Percentiles rank a stretch among this genome's conserved stretches.
These are phyloP conservation scores for Rhodophaea formosa DNA, from an alignment of 2,888 invertebrate genomes.

Conservation along the genomic window DNA sequence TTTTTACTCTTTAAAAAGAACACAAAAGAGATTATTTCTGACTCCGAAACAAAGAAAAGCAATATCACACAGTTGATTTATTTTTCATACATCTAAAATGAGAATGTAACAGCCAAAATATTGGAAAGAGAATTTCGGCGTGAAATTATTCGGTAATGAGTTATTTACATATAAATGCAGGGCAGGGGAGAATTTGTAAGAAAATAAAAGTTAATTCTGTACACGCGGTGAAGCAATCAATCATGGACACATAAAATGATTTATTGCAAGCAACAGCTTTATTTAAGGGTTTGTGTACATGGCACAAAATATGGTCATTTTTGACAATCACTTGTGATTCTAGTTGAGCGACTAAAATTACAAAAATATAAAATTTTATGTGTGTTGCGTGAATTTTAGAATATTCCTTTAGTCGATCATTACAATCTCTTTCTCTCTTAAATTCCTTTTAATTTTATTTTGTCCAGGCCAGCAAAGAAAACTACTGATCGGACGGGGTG, in stretches of 20 bases:
- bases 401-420: no score
- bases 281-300: constrained; percentile 1
- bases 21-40: neutral
- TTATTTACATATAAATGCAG: constrained; percentile 12
- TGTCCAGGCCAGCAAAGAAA: no score
- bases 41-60: neutral
- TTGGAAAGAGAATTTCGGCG: neutral
- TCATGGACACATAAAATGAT: constrained; percentile 64
- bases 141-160: neutral
- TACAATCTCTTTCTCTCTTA: no score
- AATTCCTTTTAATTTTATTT: no score
- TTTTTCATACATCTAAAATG: neutral
- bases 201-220: constrained; percentile 54
- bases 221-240: constrained; percentile 55
- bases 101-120: neutral
- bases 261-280: constrained; percentile 58
- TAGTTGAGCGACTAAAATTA: neutral
- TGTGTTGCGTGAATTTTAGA: no score
- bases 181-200: constrained; percentile 26
- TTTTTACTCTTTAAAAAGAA: no score
- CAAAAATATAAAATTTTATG: no score
- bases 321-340: neutral
- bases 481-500: no score
- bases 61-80: neutral
- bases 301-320: neutral